A percentile compares a stretch with the other conserved stretches of the same genome.
These are phyloP conservation scores for Tenthredo livida DNA, from an alignment of 2,888 invertebrate genomes.

Conservation along the genomic window DNA sequence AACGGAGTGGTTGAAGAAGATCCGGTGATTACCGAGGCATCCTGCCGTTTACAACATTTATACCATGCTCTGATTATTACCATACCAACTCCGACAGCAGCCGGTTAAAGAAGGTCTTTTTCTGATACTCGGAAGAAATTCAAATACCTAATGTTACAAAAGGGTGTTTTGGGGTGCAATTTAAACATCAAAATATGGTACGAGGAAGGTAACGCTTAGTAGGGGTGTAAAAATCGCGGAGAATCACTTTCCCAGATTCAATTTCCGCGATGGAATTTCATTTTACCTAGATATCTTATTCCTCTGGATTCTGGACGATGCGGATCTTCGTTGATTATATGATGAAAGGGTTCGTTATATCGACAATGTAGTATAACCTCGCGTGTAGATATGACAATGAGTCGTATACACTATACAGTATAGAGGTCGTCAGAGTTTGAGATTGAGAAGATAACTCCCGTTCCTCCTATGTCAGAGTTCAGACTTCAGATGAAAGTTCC, in stretches of 20 bases:
- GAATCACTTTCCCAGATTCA: no score
- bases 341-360: neutral
- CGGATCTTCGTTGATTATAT: neutral
- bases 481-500: neutral
- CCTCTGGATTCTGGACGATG: neutral
- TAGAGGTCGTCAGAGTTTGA: conserved; percentile 6
- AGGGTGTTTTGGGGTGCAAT: neutral
- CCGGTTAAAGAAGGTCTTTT: neutral
- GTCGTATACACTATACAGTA: neutral
- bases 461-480: no score
- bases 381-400: conserved; percentile 19
- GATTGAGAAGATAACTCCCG: conserved; percentile 15
- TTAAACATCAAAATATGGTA: no score
- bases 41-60: conserved; percentile 49
- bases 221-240: no score
- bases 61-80: conserved; percentile 51
- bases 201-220: no score
- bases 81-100: neutral
- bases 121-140: neutral
- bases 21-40: conserved; percentile 46
- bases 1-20: conserved; percentile 21
- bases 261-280: no score
- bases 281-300: no score
- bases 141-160: neutral
- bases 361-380: neutral